These are phyloP conservation scores for Heliconius eleuchia DNA, from an alignment of 1,140 invertebrate genomes.

Conservation along the genomic window DNA sequence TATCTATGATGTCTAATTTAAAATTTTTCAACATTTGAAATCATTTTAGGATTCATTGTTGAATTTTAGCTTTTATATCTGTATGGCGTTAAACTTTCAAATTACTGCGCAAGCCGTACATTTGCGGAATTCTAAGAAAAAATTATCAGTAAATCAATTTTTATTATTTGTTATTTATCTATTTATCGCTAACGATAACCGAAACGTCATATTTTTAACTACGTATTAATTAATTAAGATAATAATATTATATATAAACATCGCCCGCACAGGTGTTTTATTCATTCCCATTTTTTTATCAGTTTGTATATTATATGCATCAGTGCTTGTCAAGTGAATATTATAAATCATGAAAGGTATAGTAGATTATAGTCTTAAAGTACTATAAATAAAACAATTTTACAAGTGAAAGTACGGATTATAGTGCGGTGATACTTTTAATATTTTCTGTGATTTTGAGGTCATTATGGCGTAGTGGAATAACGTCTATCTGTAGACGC, in stretches of 20 bases:
- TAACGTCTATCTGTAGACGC: too few species aligned
- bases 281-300: background rate
- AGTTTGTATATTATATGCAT: background rate
- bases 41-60: too few species aligned
- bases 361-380: background rate
- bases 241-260: conserved; percentile 1
- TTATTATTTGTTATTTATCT: conserved; percentile 4
- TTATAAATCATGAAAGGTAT: conserved; percentile 4
- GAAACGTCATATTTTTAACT: background rate
- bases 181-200: background rate
- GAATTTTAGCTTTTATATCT: too few species aligned
- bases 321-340: background rate
- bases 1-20: too few species aligned
- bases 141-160: background rate
- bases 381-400: background rate
- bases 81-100: background rate
- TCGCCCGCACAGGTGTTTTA: background rate
- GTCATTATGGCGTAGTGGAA: too few species aligned
- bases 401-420: background rate
- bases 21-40: too few species aligned
- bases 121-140: conserved; percentile 9
- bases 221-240: background rate
- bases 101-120: background rate
- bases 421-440: background rate
- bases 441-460: too few species aligned